Evolutionary conservation across 2,888 invertebrate species (phyloP), one percentile per base, ranked within the genome.

Genomic region (Coremacera marginata): DNA sequence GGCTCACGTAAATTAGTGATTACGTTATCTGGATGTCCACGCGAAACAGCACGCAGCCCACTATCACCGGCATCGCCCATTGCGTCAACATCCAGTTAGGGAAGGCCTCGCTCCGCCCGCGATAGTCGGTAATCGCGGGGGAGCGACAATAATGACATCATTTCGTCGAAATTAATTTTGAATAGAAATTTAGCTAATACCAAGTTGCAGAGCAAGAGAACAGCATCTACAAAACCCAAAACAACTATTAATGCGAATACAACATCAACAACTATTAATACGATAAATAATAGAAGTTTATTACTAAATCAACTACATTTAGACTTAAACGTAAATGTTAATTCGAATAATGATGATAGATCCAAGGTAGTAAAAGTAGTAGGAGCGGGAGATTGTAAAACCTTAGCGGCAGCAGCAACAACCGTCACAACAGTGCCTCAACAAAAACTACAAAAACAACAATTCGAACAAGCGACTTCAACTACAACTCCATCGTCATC

Each of bases 41-140:
- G 96, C 83, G 96, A 96, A 80, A 94, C 95, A 81, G 94, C 94
- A 83, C 94, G 95, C 90, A 96, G 95, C 87, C 96, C 96, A 84
- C 92, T 95, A 90, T 95, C 95, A 89, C 96, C 96, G 86, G 94
- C 94, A 89, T 94, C 94, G 88, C 94, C 94, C 86, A 94, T 94
- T 89, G 96, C 96, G 80, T 96, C 96, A 86, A 96, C 96, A 88
- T 95, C 95, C 93, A 96, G 96, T 95, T 96, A 96, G 95, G 92
- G 93, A 92, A 92, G 90, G 89, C 89, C 92, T 91, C 90, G 91
- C 91, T 90, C 91, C 91, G 89, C 91, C 90, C 91, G 89, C 86
- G 90, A 89, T 84, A 89, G 89, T 86, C 89, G 90, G 89, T 90
- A 90, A 90, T 89, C 88, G 89, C 89, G 89, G 89, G 89, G 89